Conservation (phyloP, 2,797 vertebrate genomes). For the Acrossocheilus fasciatus region DNA sequence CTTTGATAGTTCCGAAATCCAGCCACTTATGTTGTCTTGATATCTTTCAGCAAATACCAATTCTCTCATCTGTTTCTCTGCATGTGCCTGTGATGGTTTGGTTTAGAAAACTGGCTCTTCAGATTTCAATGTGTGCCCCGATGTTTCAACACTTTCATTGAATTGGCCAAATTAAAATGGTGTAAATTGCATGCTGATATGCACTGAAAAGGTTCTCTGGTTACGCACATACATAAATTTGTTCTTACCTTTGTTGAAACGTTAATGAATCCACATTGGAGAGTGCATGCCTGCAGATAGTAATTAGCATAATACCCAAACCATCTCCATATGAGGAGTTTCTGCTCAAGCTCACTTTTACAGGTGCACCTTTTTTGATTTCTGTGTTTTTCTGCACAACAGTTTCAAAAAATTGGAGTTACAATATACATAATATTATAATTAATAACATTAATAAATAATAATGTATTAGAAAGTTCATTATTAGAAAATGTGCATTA, state of each 20-base stretch:
- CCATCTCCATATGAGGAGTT: background rate
- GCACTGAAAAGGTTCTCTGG: background rate
- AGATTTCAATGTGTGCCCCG: background rate
- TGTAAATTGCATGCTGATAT: background rate
- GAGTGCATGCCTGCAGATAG: background rate
- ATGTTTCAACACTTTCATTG: background rate
- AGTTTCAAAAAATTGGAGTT: background rate
- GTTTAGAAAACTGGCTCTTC: constrained; percentile 7
- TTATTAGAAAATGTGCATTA: too few species aligned
- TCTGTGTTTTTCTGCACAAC: background rate
- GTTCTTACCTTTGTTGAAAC: background rate
- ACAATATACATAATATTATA: background rate
- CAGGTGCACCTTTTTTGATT: background rate
- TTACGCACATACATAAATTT: background rate
- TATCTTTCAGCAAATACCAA: constrained; percentile 40
- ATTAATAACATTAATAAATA: background rate
- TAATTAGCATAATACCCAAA: background rate
- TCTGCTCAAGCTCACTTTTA: background rate
- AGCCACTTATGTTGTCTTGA: constrained; percentile 46
- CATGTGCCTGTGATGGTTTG: constrained; percentile 30
- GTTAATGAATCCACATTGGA: background rate
- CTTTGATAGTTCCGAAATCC: constrained; percentile 50
- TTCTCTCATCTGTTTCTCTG: constrained; percentile 36
- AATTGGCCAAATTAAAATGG: background rate
- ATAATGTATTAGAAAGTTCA: too few species aligned